Conservation (phyloP, 2,888 invertebrate genomes). For the Metacarcinus magister region DNA sequence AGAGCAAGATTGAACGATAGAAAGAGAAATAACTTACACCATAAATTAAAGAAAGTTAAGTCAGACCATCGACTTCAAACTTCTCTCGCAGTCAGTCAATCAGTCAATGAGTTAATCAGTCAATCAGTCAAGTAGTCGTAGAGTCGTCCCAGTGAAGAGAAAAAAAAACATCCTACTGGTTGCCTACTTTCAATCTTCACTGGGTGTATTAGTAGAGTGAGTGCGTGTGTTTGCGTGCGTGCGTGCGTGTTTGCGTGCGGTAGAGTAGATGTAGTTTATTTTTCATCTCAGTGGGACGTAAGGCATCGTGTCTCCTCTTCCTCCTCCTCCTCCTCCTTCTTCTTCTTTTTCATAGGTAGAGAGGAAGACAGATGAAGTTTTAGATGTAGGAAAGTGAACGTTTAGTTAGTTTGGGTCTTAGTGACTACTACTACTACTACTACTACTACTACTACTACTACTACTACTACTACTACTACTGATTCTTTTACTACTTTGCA, state of each 20-base stretch:
- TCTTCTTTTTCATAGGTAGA: conserved; percentile 3
- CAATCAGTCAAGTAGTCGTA: background rate
- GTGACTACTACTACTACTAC: conserved; percentile 27
- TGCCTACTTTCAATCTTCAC: no score
- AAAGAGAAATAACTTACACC: background rate
- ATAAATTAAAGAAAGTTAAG: background rate
- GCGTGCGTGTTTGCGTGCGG: conserved; percentile 9
- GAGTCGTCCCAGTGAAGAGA: no score
- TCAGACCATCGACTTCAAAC: background rate
- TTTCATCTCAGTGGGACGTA: no score
- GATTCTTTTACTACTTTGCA: conserved; percentile 29
- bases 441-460: background rate
- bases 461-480: background rate
- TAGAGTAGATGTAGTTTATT: background rate
- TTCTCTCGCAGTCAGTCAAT: background rate
- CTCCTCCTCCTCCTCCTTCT: conserved; percentile 10
- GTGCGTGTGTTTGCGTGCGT: background rate
- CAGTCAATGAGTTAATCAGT: background rate
- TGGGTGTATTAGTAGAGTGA: background rate
- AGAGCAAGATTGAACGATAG: background rate
- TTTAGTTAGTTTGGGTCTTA: background rate
- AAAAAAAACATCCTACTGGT: no score
- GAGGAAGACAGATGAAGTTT: conserved; percentile 58
- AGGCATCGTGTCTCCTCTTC: background rate
- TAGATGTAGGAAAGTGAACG: background rate